Evolutionary conservation across 1,140 invertebrate species (phyloP).

Genomic region (Harpegnathos saltator): DNA sequence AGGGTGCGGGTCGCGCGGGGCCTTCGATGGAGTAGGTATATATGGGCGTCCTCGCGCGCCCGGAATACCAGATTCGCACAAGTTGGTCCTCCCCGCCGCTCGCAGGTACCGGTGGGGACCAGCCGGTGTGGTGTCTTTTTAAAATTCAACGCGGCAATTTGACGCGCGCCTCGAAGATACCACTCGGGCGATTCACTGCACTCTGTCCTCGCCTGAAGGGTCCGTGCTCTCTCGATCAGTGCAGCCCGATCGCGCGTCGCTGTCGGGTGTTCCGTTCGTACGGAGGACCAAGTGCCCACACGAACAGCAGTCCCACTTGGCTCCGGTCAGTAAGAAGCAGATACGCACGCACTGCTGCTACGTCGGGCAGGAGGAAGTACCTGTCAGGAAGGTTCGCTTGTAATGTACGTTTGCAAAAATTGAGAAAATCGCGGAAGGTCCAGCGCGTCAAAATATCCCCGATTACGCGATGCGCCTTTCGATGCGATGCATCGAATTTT

Average conservation of each 20-base stretch:
- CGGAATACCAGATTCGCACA: conserved; percentile 84
- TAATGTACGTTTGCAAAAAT: no score
- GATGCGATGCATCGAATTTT: no score
- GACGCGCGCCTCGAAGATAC: conserved; percentile 33
- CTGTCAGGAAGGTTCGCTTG: no score
- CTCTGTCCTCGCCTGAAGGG: background rate
- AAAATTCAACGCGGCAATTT: conserved; percentile 66
- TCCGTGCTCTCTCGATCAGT: conserved; percentile 66
- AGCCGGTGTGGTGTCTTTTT: conserved; percentile 73
- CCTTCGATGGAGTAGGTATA: conserved; percentile 80
- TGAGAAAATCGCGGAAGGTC: no score
- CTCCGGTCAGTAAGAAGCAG: conserved; percentile 11
- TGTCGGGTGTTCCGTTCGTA: conserved; percentile 12
- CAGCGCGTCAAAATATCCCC: no score
- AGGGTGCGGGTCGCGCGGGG: conserved; percentile 77
- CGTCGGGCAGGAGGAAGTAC: no score
- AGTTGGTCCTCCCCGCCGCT: conserved; percentile 81
- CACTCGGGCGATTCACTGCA: background rate
- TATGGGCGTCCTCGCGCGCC: conserved; percentile 84
- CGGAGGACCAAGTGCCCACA: conserved; percentile 19
- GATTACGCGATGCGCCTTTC: no score
- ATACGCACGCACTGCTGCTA: no score
- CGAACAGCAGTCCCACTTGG: background rate
- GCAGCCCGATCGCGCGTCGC: conserved; percentile 45
- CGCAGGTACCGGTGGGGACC: conserved; percentile 5